Evolutionary conservation across 2,113 vertebrate species (phyloP).

Genomic region (Macroglossus sobrinus): DNA sequence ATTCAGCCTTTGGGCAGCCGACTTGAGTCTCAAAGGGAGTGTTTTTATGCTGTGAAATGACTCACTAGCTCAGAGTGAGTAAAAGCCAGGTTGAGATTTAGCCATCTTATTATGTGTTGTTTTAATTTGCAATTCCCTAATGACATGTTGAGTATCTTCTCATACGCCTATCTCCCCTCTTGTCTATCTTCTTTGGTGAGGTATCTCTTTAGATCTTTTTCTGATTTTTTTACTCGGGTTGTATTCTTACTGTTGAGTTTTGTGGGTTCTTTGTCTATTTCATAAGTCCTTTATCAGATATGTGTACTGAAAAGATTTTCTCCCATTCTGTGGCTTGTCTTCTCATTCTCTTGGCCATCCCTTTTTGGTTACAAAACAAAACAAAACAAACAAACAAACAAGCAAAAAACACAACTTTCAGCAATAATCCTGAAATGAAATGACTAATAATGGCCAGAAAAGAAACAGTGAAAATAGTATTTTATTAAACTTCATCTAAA

Average conservation of each 20-base stretch:
- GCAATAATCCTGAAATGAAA: not conserved
- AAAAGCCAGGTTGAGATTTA: not conserved
- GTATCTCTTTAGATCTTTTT: not conserved
- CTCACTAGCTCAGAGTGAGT: not conserved
- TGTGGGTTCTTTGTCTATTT: not conserved
- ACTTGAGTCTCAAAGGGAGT: fast-evolving
- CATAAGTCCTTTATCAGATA: not conserved
- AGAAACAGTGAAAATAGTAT: slow-evolving; percentile 1
- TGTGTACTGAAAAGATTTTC: not conserved
- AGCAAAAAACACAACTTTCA: not conserved
- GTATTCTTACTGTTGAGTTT: not conserved
- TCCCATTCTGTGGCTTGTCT: not conserved
- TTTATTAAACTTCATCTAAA: slow-evolving; percentile 11
- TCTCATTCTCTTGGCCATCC: not conserved
- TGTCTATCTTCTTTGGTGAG: not conserved
- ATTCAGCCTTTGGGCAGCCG: fast-evolving
- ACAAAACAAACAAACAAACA: not conserved
- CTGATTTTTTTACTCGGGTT: not conserved
- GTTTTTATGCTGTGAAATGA: not conserved
- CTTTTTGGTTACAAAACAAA: not conserved
- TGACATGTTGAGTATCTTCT: not conserved
- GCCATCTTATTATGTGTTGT: not conserved
- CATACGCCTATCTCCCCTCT: not conserved
- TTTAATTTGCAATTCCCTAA: not conserved
- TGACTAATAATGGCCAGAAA: not conserved